Base-by-base conservation (phyloP, 2,888 invertebrate species). In the Laspeyria flexula region DNA sequence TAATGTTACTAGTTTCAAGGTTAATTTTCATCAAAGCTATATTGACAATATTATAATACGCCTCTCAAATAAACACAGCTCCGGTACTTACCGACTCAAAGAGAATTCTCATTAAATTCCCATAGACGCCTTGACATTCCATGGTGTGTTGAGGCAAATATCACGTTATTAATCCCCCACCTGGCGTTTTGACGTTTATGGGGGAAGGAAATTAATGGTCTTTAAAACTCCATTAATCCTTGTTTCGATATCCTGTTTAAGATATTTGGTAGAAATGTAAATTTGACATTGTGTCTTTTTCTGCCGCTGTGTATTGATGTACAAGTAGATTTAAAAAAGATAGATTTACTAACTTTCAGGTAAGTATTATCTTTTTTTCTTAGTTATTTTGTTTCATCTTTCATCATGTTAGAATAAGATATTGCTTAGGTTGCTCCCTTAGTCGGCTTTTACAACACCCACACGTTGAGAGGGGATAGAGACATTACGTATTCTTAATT, bases 191-290 rank as follows among this genome's bases (percentile, higher is more conserved):
- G 56, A 54, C 51, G 34, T 55, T 43, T 44, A 60, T 55, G 37
- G 55, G 55, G 63, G 37, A 54, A n/a, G 2, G 11, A 56, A 65
- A 69, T 65, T 55, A 60, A 69, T 69, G 68, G 55, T 50, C 38
- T 59, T 59, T 43, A 45, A 57, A 63, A 51, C 37, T 34, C 55
- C 55, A 60, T 57, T 50, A 53, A 48, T 54, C 56, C 55, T 43
- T 27, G 12, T 33, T 51, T 25, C 40, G 30, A 40, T 34, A 35
- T 34, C 16, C 31, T 10, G 25, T 4, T n/a, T 25, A 25, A 25
- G 25, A 25, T 25, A 25, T 6, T 18, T n/a, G n/a, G 21, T 21
- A 21, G 5, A 21, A 21, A 3, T 2, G 21, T 21, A 3, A 5
- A 21, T 5, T 2, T 21, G 5, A 21, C 3, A 5, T 3, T 21